Base-by-base conservation (phyloP, 2,113 vertebrate genomes). In the Xiphias gladius region DNA sequence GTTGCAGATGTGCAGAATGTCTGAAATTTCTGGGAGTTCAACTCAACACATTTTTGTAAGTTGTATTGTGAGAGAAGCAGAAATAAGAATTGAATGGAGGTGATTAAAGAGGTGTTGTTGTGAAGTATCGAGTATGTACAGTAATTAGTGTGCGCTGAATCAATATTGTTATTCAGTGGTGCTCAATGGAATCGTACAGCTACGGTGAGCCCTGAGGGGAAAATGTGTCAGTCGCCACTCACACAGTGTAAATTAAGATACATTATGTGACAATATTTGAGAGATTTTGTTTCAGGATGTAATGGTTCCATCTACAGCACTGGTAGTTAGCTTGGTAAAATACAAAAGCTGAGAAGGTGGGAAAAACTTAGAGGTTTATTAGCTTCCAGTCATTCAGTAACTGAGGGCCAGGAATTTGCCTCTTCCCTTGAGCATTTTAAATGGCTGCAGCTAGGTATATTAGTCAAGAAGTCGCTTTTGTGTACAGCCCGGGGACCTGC, bases 401-500 rank as follows among this genome's bases (percentile, higher is more conserved):
- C 80, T 43, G 73, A 74, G 32, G 73, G 57, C 81, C 66, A 88
- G 57, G 50, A 77, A 84, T 86, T 70, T 86, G 64, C 58, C 67
- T 83, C 41, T 32, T 86, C 88, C 85, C 88, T 16, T 46, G 83
- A 88, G 87, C 55, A 76, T 79, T 85, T 85, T 89, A 89, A 90
- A 91, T 58, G 79, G 84, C 87, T 72, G 77, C 82, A 79, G 81
- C 81, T 85, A 79, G 61, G 87, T 89, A 65, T 84, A 82, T 89
- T 85, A 85, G 79, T 81, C 86, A 84, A 87, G 63, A 88, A 89
- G 83, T 71, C 55, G 50, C 74, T 84, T 79, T 86, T 76, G 86
- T 87, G 43, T 74, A 70, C 75, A 90, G 86, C 88, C 73, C 11
- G 12, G 92, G 90, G 93, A 92, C 82, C 82, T 87, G 87, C 88